These are phyloP conservation scores for Zoanthus solanderi DNA, from an alignment of 92 coral and sea anemone genomes.

Conservation along the genomic window DNA sequence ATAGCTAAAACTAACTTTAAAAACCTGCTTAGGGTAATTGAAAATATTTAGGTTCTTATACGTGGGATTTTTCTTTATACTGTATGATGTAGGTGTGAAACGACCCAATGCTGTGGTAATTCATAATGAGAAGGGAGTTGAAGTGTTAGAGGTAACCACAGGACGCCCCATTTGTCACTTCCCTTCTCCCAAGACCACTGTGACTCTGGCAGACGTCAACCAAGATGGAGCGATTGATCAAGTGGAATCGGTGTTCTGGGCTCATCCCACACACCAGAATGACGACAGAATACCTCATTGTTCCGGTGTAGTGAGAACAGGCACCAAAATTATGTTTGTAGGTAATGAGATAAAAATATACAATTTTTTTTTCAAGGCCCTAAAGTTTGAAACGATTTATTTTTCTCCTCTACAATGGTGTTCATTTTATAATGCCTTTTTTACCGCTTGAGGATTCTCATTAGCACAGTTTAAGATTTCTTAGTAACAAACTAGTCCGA, in stretches of 20 bases:
- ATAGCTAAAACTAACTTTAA: no score
- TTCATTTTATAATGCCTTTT: no score
- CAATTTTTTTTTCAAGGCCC: no score
- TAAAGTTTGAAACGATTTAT: no score
- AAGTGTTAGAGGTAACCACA: conserved; percentile 77
- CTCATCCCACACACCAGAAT: conserved; percentile 61
- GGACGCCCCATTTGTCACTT: conserved; percentile 86
- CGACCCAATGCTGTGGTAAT: conserved; percentile 75
- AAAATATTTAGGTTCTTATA: no score
- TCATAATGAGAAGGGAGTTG: conserved; percentile 76
- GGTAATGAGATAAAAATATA: neutral
- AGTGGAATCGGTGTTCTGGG: conserved; percentile 69
- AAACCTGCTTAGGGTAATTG: no score
- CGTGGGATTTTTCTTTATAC: neutral
- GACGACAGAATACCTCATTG: conserved; percentile 69
- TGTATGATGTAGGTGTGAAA: conserved; percentile 16
- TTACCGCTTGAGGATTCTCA: no score
- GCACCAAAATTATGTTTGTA: conserved; percentile 64
- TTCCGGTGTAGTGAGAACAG: conserved; percentile 76
- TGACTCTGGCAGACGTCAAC: conserved; percentile 83
- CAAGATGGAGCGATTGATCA: conserved; percentile 84
- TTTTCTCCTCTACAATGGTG: no score
- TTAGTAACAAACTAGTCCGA: no score
- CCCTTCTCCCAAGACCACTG: conserved; percentile 59
- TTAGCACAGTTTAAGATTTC: no score